phyloP scores from a whole-genome alignment of 2,113 vertebrate genomes.

The Sorex fumeus region DNA sequence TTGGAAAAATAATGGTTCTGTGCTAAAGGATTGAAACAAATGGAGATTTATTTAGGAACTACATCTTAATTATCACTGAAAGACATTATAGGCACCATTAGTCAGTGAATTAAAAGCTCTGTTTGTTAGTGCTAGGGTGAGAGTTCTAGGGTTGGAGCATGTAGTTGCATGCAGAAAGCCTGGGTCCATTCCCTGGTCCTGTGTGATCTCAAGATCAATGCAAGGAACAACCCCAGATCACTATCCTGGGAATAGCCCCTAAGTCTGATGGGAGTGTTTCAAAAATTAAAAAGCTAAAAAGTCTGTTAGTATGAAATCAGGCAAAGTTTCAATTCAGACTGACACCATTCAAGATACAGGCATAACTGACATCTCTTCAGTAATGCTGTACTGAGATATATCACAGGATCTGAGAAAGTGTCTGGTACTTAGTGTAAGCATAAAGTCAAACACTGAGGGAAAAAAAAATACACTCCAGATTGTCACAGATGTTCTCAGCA shows the following conservation, averaged over 20 bases:
- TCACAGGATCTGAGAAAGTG: slow-evolving; percentile 35
- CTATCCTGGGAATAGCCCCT: too few relatives aligned
- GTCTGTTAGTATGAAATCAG: slow-evolving; percentile 15
- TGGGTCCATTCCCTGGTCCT: too few relatives aligned
- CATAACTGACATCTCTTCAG: slow-evolving; percentile 26
- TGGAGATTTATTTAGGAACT: not conserved
- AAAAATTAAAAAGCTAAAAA: too few relatives aligned
- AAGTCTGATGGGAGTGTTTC: too few relatives aligned
- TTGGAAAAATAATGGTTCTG: not conserved
- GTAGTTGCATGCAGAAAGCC: too few relatives aligned
- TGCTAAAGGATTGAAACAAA: not conserved
- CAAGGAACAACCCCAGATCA: too few relatives aligned
- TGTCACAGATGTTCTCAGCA: slow-evolving; percentile 64
- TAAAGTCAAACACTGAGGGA: slow-evolving; percentile 41
- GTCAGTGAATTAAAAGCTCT: slow-evolving; percentile 50
- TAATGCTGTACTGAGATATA: not conserved
- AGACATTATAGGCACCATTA: not conserved
- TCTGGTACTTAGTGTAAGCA: slow-evolving; percentile 49
- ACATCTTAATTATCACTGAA: not conserved
- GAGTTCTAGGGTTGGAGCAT: too few relatives aligned
- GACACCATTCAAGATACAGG: slow-evolving; percentile 41
- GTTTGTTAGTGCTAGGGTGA: not conserved
- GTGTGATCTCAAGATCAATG: too few relatives aligned
- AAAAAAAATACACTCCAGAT: not conserved
- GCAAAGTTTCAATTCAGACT: slow-evolving; percentile 43